Percentiles rank a stretch among this genome's conserved stretches.
phyloP scores from a whole-genome alignment of 2,113 vertebrate species.

The Peromyscus maniculatus region DNA sequence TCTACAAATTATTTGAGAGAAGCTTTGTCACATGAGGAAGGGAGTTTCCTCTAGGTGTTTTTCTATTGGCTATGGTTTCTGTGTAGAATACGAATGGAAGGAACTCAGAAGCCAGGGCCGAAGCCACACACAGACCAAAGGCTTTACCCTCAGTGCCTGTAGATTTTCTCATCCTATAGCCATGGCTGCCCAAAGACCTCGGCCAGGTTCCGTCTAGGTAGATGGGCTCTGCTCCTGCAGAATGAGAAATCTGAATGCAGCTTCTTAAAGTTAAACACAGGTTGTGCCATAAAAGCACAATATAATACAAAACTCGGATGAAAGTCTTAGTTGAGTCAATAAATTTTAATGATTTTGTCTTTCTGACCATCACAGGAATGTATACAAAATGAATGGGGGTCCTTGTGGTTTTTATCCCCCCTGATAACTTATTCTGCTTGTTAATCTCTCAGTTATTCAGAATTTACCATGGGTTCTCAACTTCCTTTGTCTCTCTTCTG shows the following conservation, averaged over 20 bases:
- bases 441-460: background rate
- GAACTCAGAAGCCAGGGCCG: background rate
- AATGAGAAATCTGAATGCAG: background rate
- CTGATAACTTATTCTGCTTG: background rate
- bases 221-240: background rate
- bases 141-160: background rate
- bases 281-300: background rate
- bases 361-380: constrained; percentile 7
- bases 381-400: background rate
- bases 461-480: background rate
- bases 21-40: background rate
- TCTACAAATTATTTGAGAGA: background rate
- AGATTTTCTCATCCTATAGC: background rate
- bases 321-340: background rate
- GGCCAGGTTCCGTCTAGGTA: too few species aligned
- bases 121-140: background rate
- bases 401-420: background rate
- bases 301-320: background rate
- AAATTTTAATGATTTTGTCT: background rate
- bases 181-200: background rate
- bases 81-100: background rate
- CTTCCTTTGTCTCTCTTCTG: background rate
- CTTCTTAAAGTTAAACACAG: background rate
- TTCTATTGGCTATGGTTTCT: background rate
- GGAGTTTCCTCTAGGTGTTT: background rate